These are phyloP conservation scores for Congeria kusceri DNA, from an alignment of 2,888 invertebrate genomes.

Conservation along the genomic window DNA sequence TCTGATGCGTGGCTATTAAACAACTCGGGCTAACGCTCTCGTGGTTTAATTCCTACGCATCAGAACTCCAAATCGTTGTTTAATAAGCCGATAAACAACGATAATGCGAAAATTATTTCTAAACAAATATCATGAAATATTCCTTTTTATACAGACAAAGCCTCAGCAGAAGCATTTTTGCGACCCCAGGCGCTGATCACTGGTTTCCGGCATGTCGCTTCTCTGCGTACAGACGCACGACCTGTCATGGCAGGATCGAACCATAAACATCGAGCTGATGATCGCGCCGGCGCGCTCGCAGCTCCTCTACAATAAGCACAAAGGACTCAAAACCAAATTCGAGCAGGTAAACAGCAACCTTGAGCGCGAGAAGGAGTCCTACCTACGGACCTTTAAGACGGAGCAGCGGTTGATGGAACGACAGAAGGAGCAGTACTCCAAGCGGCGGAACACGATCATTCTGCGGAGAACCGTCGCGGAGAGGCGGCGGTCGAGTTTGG, in stretches of 20 bases:
- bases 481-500: constrained; percentile 22
- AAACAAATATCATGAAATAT: too few relatives aligned
- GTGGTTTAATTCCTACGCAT: too few relatives aligned
- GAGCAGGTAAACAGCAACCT: constrained; percentile 63
- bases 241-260: constrained; percentile 78
- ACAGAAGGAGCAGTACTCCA: constrained; percentile 49
- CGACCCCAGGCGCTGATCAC: too few relatives aligned
- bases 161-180: too few relatives aligned
- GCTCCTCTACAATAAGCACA: constrained; percentile 79
- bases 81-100: too few relatives aligned
- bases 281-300: constrained; percentile 70
- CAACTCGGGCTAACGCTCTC: too few relatives aligned
- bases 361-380: constrained; percentile 69
- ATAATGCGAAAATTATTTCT: too few relatives aligned
- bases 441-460: constrained; percentile 57
- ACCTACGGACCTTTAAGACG: constrained; percentile 66
- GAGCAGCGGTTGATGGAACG: constrained; percentile 72
- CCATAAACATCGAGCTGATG: constrained; percentile 77
- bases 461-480: constrained; percentile 36
- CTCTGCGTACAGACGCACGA: constrained; percentile 70
- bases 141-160: too few relatives aligned
- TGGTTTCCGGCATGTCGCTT: constrained; percentile 63
- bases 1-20: too few relatives aligned
- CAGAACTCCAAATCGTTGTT: too few relatives aligned
- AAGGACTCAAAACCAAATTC: constrained; percentile 71